Evolutionary conservation across 2,797 vertebrate species (phyloP).

Genomic region (Chelmon rostratus): DNA sequence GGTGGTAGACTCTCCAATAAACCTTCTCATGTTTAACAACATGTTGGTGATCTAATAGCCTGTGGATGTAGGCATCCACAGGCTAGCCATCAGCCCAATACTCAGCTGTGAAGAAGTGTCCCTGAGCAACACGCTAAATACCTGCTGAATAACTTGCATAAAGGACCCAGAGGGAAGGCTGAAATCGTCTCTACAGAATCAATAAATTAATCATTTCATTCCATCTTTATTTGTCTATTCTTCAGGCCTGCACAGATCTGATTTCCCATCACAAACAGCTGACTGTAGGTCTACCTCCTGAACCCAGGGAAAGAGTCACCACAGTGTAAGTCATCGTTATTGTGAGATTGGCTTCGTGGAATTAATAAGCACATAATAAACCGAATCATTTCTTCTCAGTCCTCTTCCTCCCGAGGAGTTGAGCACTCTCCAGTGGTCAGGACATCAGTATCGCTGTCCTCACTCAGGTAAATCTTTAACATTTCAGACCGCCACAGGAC

Average conservation of each 20-base stretch:
- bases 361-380: not conserved
- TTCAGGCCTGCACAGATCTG: slow-evolving; percentile 94
- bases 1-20: not conserved
- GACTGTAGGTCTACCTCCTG: slow-evolving; percentile 97
- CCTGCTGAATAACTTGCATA: too few relatives aligned
- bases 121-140: too few relatives aligned
- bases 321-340: slow-evolving; percentile 87
- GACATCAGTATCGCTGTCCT: slow-evolving; percentile 98
- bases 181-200: too few relatives aligned
- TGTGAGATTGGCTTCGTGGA: not conserved
- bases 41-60: not conserved
- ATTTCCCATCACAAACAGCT: slow-evolving; percentile 98
- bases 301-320: slow-evolving; percentile 95
- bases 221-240: slow-evolving; percentile 28
- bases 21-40: slow-evolving; percentile 2
- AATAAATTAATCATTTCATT: not conserved
- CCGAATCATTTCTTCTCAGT: slow-evolving; percentile 75
- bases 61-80: too few relatives aligned
- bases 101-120: too few relatives aligned
- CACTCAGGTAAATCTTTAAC: slow-evolving; percentile 91
- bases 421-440: slow-evolving; percentile 92
- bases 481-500: not conserved
- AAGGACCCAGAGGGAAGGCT: too few relatives aligned
- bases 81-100: too few relatives aligned
- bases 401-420: slow-evolving; percentile 95